Conservation (phyloP, 2,888 invertebrate genomes). For the Bellardia pandia region DNA sequence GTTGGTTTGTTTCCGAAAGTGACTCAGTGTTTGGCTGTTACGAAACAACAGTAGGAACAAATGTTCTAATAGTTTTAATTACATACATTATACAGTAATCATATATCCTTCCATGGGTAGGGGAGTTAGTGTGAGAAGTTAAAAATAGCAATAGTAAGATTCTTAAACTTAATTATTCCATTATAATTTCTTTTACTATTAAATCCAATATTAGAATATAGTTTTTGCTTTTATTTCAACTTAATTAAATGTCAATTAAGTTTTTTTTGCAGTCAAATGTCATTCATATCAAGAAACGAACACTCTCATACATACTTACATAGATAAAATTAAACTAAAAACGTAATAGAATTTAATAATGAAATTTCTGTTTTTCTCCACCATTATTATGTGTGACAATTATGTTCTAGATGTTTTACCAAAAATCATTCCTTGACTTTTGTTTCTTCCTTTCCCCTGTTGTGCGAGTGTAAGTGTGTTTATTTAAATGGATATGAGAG, state of each 20-base stretch:
- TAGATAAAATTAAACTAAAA: conserved; percentile 24
- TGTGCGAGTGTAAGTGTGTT: conserved; percentile 2
- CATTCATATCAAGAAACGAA: conserved; percentile 26
- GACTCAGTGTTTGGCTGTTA: too few relatives aligned
- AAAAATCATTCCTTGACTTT: conserved; percentile 33
- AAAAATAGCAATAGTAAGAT: neutral
- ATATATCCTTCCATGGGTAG: too few relatives aligned
- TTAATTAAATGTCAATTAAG: conserved; percentile 63
- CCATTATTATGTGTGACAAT: conserved; percentile 67
- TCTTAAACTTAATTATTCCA: neutral
- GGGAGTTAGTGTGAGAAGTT: too few relatives aligned
- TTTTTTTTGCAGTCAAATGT: conserved; percentile 59
- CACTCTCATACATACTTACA: conserved; percentile 13
- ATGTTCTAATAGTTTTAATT: too few relatives aligned
- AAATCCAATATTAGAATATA: neutral
- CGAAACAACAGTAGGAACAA: too few relatives aligned
- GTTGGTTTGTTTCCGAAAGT: too few relatives aligned
- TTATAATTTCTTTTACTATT: neutral
- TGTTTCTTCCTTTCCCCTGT: neutral
- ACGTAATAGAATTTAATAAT: conserved; percentile 53
- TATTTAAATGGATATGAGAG: neutral
- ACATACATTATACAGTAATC: too few relatives aligned
- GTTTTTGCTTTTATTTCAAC: conserved; percentile 10
- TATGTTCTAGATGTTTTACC: conserved; percentile 52
- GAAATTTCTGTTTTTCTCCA: conserved; percentile 39